Base-by-base conservation (phyloP, 1,140 invertebrate species). In the Psix sp. region DNA sequence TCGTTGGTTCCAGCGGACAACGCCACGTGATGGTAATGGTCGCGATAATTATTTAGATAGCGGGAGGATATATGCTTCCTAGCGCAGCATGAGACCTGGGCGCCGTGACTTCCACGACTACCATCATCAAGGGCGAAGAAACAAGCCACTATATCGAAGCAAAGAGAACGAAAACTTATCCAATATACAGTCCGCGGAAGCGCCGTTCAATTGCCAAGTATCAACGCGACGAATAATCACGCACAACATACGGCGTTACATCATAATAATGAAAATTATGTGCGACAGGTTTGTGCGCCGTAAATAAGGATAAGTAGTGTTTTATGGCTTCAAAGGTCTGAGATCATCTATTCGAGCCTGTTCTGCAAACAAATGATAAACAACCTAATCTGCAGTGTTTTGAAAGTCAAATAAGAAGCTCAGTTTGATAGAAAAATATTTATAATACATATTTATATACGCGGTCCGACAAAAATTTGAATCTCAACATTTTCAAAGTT, bases 1-100 rank as follows among this genome's bases (percentile, higher is more conserved):
- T 78, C 74, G 77, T 76, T 81, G 76, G 56, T 71, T 82, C 76
- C 70, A 76, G 59, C 75, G 82, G 80, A 83, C 82, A 83, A 81
- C 81, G 80, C 79, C 79, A 80, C 80, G 83, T 80, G 81, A 84
- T 82, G 82, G 78, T 84, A 84, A 84, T 83, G 82, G 81, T 78
- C 68, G 83, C 79, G 83, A 84, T 84, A 84, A 84, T 84, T 84
- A 84, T 84, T 84, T 83, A 84, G 83, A 84, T 83, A 84, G 79
- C 82, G 79, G 60, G 80, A 83, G 82, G 81, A 84, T 83, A 81
- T 84, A 84, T 83, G 83, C 82, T 80, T 83, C 79, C 82, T 83
- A 83, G 76, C 82, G 70, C 82, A 83, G 82, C 83, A 82, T 84
- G 83, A 73, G 81, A 83, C 77, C 80, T 42, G 45, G 74, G 73